Conservation (phyloP, 1,140 invertebrate genomes). For the Brachionus asplanchnoidis region DNA sequence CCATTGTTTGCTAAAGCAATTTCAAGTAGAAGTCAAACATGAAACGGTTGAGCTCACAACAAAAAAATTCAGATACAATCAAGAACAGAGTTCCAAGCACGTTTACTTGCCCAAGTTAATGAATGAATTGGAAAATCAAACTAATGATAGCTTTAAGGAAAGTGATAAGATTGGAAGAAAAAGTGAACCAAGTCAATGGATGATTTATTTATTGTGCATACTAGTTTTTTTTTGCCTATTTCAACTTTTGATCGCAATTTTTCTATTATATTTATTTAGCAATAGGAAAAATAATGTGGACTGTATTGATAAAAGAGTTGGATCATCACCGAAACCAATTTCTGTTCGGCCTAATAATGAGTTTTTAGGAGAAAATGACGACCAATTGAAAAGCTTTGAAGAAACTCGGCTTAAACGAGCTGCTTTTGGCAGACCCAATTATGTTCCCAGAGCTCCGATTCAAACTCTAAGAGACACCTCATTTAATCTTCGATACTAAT, state of each 20-base stretch:
- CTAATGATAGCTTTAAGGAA: background rate
- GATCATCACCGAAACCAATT: background rate
- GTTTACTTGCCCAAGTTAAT: background rate
- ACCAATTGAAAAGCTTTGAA: background rate
- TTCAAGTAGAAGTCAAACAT: background rate
- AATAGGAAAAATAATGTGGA: conserved; percentile 17
- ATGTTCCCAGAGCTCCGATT: background rate
- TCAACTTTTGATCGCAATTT: background rate
- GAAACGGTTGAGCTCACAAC: background rate
- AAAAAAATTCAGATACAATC: background rate
- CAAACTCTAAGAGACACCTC: background rate
- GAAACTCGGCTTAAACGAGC: background rate
- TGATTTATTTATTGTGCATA: background rate
- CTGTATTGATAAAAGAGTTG: background rate
- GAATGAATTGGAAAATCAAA: background rate
- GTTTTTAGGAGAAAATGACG: background rate
- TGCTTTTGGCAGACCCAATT: background rate
- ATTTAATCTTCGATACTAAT: background rate
- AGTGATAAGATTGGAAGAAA: background rate
- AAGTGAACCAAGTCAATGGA: background rate
- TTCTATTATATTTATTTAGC: background rate
- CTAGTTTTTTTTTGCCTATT: background rate
- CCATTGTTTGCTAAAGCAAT: background rate
- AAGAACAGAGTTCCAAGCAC: background rate
- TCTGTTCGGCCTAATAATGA: background rate